phyloP scores from a whole-genome alignment of 2,797 vertebrate species.

The Rhynchotus rufescens region DNA sequence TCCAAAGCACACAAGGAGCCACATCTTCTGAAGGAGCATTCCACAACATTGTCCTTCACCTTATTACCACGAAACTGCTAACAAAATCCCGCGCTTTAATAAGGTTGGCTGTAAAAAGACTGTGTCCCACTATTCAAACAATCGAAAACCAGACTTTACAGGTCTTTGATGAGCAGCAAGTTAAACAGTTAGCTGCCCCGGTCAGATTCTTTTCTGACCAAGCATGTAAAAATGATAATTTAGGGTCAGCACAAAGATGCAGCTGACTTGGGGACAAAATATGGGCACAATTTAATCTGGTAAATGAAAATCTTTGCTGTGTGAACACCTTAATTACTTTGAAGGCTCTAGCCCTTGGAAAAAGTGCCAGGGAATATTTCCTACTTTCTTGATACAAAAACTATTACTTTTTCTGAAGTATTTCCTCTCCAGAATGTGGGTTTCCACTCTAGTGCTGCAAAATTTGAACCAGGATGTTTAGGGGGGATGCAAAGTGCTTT shows the following conservation, averaged over 20 bases:
- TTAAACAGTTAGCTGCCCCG: constrained; percentile 38
- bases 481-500: not conserved
- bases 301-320: not conserved
- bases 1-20: not conserved
- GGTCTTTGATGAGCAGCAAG: constrained; percentile 47
- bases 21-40: constrained; percentile 63
- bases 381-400: not conserved
- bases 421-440: not conserved
- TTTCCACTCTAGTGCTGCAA: not conserved
- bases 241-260: not conserved
- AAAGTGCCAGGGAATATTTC: not conserved
- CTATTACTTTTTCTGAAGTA: not conserved
- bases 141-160: constrained; percentile 48
- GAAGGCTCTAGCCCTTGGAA: not conserved
- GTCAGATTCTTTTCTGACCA: constrained; percentile 18
- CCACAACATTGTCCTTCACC: constrained; percentile 58
- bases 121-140: constrained; percentile 62
- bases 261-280: not conserved
- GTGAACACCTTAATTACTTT: not conserved
- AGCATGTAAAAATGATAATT: not conserved
- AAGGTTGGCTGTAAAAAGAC: constrained; percentile 58
- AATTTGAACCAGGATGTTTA: not conserved
- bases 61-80: constrained; percentile 56
- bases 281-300: not conserved
- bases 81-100: constrained; percentile 65